Percentiles rank a stretch among this genome's conserved stretches.
Evolutionary conservation across 2,113 vertebrate genomes (phyloP).

Genomic region (Misgurnus mizolepis): DNA sequence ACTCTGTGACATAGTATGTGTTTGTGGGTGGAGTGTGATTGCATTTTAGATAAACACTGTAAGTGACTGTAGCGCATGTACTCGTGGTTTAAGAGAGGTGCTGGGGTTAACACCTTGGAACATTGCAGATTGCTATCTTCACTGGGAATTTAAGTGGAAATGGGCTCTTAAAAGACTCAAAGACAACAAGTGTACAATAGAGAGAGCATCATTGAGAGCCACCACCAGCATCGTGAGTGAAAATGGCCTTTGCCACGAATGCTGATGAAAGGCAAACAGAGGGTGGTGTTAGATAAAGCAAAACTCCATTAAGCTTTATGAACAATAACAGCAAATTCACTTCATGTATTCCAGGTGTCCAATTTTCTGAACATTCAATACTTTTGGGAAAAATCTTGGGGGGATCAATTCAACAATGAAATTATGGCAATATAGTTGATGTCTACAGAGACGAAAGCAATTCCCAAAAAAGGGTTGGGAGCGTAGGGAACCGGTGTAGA

Average conservation of each 20-base stretch:
- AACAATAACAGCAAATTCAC: background rate
- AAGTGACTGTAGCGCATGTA: slow-evolving; percentile 46
- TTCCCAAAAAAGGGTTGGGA: background rate
- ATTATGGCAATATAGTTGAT: background rate
- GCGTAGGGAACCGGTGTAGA: too few relatives aligned
- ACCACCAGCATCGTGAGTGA: slow-evolving; percentile 16
- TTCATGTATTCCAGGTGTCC: background rate
- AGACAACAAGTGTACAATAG: slow-evolving; percentile 22
- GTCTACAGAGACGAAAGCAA: background rate
- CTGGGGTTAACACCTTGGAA: slow-evolving; percentile 64
- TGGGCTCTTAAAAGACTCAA: slow-evolving; percentile 48
- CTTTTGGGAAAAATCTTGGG: background rate
- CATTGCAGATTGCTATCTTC: slow-evolving; percentile 62
- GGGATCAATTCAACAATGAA: background rate
- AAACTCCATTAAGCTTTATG: background rate
- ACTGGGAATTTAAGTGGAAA: slow-evolving; percentile 61
- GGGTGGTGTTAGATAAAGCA: background rate
- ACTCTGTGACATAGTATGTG: slow-evolving; percentile 58
- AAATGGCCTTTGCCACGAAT: background rate
- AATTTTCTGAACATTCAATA: background rate
- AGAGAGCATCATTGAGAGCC: slow-evolving; percentile 25
- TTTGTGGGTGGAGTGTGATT: slow-evolving; percentile 66
- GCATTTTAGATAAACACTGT: slow-evolving; percentile 69
- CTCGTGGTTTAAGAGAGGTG: slow-evolving; percentile 54
- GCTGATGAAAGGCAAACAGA: background rate